A percentile compares a stretch with the other conserved stretches of the same genome.
Evolutionary conservation across 2,797 vertebrate genomes (phyloP).

Genomic region (Phataginus tricuspis): DNA sequence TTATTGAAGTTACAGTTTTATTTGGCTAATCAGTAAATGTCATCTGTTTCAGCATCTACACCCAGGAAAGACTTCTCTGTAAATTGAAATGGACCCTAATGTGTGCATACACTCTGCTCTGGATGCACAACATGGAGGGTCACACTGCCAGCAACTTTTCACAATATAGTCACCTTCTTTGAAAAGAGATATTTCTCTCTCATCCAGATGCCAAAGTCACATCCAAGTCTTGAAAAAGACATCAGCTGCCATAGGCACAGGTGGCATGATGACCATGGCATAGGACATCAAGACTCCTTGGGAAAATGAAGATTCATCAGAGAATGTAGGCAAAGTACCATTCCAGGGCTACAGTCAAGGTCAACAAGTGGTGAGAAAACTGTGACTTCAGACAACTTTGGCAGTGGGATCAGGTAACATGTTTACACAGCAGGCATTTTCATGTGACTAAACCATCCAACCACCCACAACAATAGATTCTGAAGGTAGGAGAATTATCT

Average conservation of each 20-base stretch:
- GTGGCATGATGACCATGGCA: not conserved
- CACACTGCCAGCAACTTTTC: not conserved
- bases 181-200: not conserved
- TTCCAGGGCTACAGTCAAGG: not conserved
- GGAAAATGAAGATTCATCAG: not conserved
- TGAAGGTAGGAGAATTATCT: not conserved
- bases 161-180: not conserved
- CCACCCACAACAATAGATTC: conserved; percentile 41
- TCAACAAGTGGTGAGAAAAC: conserved; percentile 10
- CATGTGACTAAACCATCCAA: conserved; percentile 1
- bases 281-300: not conserved
- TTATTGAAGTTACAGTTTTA: not conserved
- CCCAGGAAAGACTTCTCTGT: not conserved
- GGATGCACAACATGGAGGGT: not conserved
- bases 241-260: not conserved
- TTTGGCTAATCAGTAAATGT: not conserved
- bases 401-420: not conserved
- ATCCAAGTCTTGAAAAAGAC: conserved; percentile 13
- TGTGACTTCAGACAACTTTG: not conserved
- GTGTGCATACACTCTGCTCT: not conserved
- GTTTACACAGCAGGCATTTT: conserved; percentile 50
- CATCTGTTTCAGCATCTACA: not conserved
- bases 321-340: not conserved
- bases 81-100: not conserved
- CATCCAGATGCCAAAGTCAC: not conserved